Evolutionary conservation across 1,140 invertebrate genomes (phyloP).

Genomic region (Gonatopus flavifemur): DNA sequence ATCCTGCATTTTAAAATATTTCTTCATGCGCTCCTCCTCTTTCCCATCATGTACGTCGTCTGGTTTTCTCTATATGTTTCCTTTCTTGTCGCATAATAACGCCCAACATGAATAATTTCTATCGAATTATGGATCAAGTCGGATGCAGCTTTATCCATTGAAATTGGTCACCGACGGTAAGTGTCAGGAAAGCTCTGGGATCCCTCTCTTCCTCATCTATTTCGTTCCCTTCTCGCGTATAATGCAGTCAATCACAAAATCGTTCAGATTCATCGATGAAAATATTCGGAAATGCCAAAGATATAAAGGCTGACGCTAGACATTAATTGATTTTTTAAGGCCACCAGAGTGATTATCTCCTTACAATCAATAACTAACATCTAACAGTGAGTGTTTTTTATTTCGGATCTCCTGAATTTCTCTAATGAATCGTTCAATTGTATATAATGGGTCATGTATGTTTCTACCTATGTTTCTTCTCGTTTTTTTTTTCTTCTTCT

Average conservation of each 20-base stretch:
- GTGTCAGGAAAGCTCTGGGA: not conserved
- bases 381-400: constrained; percentile 38
- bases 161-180: constrained; percentile 13
- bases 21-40: constrained; percentile 1
- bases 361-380: constrained; percentile 45
- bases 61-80: not conserved
- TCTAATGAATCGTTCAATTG: constrained; percentile 13
- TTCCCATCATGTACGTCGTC: not conserved
- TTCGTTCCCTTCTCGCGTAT: not conserved
- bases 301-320: constrained; percentile 42
- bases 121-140: constrained; percentile 27
- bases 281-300: constrained; percentile 37
- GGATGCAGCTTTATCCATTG: constrained; percentile 19
- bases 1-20: too few relatives aligned
- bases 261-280: too few relatives aligned
- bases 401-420: constrained; percentile 6
- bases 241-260: too few relatives aligned
- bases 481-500: constrained; percentile 10
- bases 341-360: constrained; percentile 54
- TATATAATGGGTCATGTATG: too few relatives aligned
- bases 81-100: constrained; percentile 7
- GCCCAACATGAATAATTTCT: constrained; percentile 16
- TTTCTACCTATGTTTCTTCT: too few relatives aligned
- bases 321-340: constrained; percentile 53
- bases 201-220: not conserved